Conservation (phyloP, 2,797 vertebrate genomes). For the Garrulus glandarius region DNA sequence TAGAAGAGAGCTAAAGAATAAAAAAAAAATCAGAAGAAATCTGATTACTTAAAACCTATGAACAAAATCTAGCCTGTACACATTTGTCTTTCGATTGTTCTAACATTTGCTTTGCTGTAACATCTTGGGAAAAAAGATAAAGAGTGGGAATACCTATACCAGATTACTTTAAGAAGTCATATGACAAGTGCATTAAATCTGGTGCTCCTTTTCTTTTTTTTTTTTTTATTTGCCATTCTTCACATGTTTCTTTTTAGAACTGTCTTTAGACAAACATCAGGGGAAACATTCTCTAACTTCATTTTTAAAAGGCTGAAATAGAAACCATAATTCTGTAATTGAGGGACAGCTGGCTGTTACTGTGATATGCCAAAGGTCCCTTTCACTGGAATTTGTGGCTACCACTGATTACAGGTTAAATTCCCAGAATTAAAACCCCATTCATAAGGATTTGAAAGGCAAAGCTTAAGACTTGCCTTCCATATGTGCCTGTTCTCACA, state of each 20-base stretch:
- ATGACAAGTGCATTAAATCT: neutral
- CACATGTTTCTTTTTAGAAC: neutral
- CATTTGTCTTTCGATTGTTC: rapidly evolving
- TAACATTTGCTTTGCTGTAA: neutral
- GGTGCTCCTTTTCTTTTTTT: neutral
- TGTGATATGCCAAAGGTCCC: neutral
- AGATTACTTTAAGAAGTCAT: neutral
- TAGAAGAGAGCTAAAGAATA: neutral
- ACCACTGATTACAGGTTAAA: neutral
- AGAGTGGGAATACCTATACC: neutral
- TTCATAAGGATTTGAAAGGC: conserved; percentile 7
- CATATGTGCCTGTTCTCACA: neutral
- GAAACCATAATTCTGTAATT: neutral
- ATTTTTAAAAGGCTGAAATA: neutral
- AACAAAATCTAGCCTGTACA: neutral
- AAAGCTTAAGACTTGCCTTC: neutral
- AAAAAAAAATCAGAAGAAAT: neutral
- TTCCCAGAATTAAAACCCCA: conserved; percentile 16
- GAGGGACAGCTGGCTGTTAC: neutral
- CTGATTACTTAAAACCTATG: neutral
- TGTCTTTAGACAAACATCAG: neutral
- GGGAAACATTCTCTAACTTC: neutral
- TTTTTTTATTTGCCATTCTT: neutral
- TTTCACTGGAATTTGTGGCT: neutral
- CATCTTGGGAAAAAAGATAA: neutral